phyloP scores from a whole-genome alignment of 2,888 invertebrate species.

The Microctonus brassicae region DNA sequence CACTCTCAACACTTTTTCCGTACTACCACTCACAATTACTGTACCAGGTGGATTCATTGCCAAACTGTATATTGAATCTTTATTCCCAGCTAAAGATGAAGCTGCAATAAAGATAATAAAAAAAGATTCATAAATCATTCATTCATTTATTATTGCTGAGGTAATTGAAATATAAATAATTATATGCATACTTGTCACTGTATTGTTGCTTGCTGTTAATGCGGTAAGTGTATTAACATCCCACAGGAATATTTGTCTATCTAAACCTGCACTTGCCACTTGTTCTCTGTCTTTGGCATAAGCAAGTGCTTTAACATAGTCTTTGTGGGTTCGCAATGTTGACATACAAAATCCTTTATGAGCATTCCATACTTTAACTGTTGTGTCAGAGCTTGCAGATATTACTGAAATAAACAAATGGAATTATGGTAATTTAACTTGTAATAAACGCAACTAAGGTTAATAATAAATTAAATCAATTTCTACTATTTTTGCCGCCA shows the following conservation, averaged over 20 bases:
- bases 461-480: not conserved
- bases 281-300: conserved; percentile 97
- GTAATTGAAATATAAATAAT: conserved; percentile 6
- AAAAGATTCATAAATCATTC: too few relatives aligned
- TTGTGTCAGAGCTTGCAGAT: conserved; percentile 98
- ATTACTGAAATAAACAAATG: conserved; percentile 79
- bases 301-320: conserved; percentile 97
- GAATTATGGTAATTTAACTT: not conserved
- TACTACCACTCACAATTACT: conserved; percentile 95
- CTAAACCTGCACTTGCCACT: conserved; percentile 96
- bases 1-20: conserved; percentile 93
- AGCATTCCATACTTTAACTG: conserved; percentile 99
- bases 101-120: conserved; percentile 73
- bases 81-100: conserved; percentile 95
- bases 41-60: conserved; percentile 98
- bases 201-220: conserved; percentile 97
- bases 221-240: conserved; percentile 98
- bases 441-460: not conserved
- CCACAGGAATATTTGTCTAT: conserved; percentile 97
- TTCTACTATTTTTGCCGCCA: conserved; percentile 90
- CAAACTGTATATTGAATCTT: conserved; percentile 98
- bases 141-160: conserved; percentile 29
- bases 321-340: conserved; percentile 96
- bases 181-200: conserved; percentile 88
- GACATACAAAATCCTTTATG: conserved; percentile 99